Evolutionary conservation across 2,888 invertebrate genomes (phyloP), one percentile per base, ranked within the genome.

Genomic region (Chloroclysta siterata): DNA sequence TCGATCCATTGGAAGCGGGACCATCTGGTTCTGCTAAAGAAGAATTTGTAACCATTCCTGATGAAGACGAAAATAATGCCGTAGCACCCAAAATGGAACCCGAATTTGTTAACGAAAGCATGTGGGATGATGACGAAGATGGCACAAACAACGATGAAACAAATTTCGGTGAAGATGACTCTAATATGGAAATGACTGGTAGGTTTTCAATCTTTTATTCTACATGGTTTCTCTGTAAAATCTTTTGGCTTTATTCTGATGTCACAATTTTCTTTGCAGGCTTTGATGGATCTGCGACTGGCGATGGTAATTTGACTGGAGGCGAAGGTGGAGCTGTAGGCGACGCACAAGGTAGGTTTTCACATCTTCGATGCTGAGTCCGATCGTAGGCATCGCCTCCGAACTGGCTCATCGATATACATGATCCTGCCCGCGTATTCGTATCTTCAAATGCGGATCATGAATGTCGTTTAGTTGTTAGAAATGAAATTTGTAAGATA

Each of bases 11-110:
- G 75, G 95, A 95, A 88, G 93, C 94, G 52, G 95, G 94, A 75
- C 93, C 94, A 11, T 93, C 94, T 15, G 94, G 93, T 81, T 94
- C 86, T 33, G 91, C 90, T 53, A 94, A 93, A 83, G 93, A 93
- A 46, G 93, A 93, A 81, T 93, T 91, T 70, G 93, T 93, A 2
- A 93, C 93, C 77, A 93, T 93, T 87, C 92, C 93, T 0, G 93
- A 93, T 70, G 93, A 93, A 78, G 93, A 93, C 69, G 93, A 93
- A 84, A 92, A 93, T 33, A 93, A 93, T 70, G 93, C 94, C 66
- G 93, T 95, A 70, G 94, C 95, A 76, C 95, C 95, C 33, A 95
- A 95, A 94, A 94, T 95, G 84, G 95, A 95, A 93, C 95, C 95
- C 0, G 95, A 95, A 86, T 95, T 95, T 84, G 92, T 94, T 48